These are phyloP conservation scores for Hyles vespertilio DNA, from an alignment of 1,140 invertebrate species.

Conservation along the genomic window DNA sequence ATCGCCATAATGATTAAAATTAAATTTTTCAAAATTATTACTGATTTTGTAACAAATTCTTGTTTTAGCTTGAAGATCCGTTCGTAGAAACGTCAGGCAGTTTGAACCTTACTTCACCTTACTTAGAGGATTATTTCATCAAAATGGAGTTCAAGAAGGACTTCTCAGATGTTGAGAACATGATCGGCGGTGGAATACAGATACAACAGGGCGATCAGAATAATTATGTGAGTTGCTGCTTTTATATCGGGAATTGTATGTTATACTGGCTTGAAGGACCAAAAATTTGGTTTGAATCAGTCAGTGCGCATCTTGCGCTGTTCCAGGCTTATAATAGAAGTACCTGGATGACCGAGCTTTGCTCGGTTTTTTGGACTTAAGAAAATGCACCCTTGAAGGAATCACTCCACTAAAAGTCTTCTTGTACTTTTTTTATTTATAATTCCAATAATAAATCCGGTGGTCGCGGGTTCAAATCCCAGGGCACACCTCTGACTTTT, in stretches of 20 bases:
- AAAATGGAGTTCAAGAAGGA: conserved; percentile 80
- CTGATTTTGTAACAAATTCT: not conserved
- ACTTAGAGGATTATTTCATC: conserved; percentile 79
- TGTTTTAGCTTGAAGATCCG: conserved; percentile 73
- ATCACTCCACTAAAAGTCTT: no score
- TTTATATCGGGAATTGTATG: not conserved
- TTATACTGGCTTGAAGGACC: not conserved
- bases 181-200: conserved; percentile 76
- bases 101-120: conserved; percentile 77
- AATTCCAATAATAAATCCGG: no score
- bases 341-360: no score
- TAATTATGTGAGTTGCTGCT: conserved; percentile 61
- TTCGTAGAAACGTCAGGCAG: conserved; percentile 78
- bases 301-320: not conserved
- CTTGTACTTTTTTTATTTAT: no score
- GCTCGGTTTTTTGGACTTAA: no score
- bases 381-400: no score
- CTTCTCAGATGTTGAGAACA: conserved; percentile 78
- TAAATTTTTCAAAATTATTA: no score
- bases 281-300: not conserved
- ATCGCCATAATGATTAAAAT: no score
- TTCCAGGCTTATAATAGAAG: not conserved
- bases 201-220: conserved; percentile 66
- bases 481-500: no score
- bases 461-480: no score